A percentile compares a stretch with the other conserved stretches of the same genome.
phyloP scores from a whole-genome alignment of 2,113 vertebrate genomes.

The Cyanoderma ruficeps region DNA sequence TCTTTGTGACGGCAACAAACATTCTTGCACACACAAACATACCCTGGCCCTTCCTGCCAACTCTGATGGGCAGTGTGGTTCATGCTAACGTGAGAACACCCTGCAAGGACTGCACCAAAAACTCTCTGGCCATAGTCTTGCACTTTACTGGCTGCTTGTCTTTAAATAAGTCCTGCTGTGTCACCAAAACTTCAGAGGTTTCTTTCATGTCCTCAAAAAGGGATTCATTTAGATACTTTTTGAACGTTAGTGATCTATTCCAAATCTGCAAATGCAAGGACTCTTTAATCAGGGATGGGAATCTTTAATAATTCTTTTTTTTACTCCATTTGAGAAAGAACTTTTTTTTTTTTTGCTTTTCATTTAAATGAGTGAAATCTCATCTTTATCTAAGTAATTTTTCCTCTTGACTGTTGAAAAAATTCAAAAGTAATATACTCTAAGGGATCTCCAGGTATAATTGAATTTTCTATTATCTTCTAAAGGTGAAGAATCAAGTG shows the following conservation, averaged over 20 bases:
- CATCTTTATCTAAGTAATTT: background rate
- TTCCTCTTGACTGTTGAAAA: background rate
- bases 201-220: background rate
- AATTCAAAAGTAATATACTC: background rate
- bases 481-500: constrained; percentile 20
- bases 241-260: background rate
- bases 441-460: background rate
- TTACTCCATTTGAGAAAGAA: background rate
- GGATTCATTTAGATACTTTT: background rate
- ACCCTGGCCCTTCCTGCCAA: background rate
- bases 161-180: background rate
- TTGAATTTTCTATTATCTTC: background rate
- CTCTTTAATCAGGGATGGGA: background rate
- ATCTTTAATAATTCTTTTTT: background rate
- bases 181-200: background rate
- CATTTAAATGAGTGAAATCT: background rate
- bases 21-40: accelerated
- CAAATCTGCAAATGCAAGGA: background rate
- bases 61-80: no score
- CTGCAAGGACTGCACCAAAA: background rate
- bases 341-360: background rate
- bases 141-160: background rate
- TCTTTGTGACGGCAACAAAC: accelerated
- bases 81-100: background rate
- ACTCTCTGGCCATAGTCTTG: accelerated